These are phyloP conservation scores for Eutrigla gurnardus DNA, from an alignment of 2,797 vertebrate species.

Conservation along the genomic window DNA sequence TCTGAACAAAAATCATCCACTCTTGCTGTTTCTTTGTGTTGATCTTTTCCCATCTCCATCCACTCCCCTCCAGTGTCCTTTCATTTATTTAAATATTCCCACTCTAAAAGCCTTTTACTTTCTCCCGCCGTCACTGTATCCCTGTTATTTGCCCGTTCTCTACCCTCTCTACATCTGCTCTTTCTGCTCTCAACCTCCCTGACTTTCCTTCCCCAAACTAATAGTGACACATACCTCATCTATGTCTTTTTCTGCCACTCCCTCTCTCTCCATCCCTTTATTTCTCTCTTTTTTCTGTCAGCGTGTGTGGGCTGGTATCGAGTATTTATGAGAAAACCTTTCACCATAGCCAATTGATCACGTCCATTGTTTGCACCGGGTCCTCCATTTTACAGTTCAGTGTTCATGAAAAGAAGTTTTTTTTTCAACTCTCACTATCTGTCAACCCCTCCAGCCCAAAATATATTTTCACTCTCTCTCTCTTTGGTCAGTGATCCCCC, in stretches of 20 bases:
- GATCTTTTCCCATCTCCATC: conserved; percentile 19
- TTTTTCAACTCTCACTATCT: conserved; percentile 60
- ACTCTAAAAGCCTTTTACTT: conserved; percentile 47
- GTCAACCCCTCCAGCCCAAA: conserved; percentile 54
- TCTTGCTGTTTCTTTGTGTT: conserved; percentile 19
- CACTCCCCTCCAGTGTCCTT: conserved; percentile 36
- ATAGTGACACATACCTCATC: conserved; percentile 54
- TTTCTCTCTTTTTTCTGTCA: conserved; percentile 19
- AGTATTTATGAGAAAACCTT: conserved; percentile 71
- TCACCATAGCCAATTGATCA: conserved; percentile 76
- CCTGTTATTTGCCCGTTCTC: conserved; percentile 27
- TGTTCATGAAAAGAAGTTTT: conserved; percentile 78
- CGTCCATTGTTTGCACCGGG: conserved; percentile 70
- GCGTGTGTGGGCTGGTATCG: conserved; percentile 29
- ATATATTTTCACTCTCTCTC: conserved; percentile 36
- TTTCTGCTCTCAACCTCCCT: conserved; percentile 38
- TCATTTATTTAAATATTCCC: conserved; percentile 55
- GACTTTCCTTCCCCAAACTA: conserved; percentile 43
- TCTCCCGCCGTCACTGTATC: conserved; percentile 33
- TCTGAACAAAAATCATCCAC: background rate
- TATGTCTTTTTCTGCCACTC: conserved; percentile 28
- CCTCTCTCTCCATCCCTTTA: conserved; percentile 19
- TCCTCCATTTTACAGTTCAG: conserved; percentile 83
- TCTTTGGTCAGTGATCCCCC: conserved; percentile 65
- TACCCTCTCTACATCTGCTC: conserved; percentile 16